Conservation (phyloP, 2,888 invertebrate species). For the Galeruca laticollis region DNA sequence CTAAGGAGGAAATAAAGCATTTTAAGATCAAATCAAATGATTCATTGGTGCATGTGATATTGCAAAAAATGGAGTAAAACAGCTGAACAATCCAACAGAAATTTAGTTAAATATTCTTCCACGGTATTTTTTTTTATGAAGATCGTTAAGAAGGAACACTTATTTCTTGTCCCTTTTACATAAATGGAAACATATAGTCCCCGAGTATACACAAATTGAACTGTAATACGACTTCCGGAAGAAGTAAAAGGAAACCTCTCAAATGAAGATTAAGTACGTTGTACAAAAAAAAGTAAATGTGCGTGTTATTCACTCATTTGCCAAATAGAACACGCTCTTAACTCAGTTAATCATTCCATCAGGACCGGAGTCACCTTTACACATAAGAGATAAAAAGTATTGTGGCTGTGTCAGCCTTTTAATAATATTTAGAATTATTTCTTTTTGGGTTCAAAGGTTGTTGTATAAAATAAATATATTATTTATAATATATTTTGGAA, state of each 20-base stretch:
- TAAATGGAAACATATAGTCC: background rate
- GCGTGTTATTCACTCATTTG: constrained; percentile 32
- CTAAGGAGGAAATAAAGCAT: too few species aligned
- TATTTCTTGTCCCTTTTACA: background rate
- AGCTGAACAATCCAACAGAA: too few species aligned
- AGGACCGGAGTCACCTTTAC: background rate
- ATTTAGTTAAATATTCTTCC: too few species aligned
- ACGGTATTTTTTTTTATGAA: background rate
- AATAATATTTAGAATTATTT: too few species aligned
- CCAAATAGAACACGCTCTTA: constrained; percentile 31
- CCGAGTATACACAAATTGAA: constrained; percentile 23
- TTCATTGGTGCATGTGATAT: too few species aligned
- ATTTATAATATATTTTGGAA: too few species aligned
- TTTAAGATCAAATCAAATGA: too few species aligned
- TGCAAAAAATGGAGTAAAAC: too few species aligned
- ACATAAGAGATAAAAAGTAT: too few species aligned
- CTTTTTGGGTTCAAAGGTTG: too few species aligned
- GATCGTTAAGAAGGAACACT: background rate
- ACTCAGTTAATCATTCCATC: constrained; percentile 13
- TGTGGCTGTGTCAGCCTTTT: too few species aligned
- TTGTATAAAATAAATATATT: too few species aligned
- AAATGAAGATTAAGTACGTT: constrained; percentile 37
- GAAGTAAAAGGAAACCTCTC: constrained; percentile 31
- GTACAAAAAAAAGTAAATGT: constrained; percentile 33
- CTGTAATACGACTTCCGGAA: constrained; percentile 33